Evolutionary conservation across 2,888 invertebrate genomes (phyloP).

Genomic region (Lithophane socia): DNA sequence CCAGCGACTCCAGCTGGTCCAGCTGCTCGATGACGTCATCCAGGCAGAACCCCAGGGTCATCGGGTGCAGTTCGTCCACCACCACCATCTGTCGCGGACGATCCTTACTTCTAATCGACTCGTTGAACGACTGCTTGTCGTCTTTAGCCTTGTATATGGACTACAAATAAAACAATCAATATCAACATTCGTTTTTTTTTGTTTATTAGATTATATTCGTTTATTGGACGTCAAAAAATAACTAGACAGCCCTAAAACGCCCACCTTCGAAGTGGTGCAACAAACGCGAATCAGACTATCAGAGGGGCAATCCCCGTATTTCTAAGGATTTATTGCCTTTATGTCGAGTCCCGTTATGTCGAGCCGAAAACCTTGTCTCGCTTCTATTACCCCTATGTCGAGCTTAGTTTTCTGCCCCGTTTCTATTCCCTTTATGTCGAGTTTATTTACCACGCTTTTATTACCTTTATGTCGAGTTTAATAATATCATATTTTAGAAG

Average conservation of each 20-base stretch:
- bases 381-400: no score
- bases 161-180: conserved; percentile 9
- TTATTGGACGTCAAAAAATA: not conserved
- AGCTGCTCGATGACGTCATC: conserved; percentile 77
- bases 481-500: no score
- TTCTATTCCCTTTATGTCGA: no score
- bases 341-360: no score
- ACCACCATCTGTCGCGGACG: conserved; percentile 74
- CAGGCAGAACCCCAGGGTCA: conserved; percentile 69
- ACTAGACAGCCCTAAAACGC: no score
- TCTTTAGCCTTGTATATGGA: conserved; percentile 78
- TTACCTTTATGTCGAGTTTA: no score
- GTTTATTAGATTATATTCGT: no score
- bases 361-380: no score
- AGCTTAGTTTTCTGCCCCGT: no score
- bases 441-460: no score
- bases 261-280: not conserved
- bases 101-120: conserved; percentile 79
- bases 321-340: not conserved
- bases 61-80: conserved; percentile 75
- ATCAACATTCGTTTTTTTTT: no score
- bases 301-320: not conserved
- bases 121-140: conserved; percentile 83
- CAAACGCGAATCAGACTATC: not conserved
- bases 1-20: conserved; percentile 72